Percentiles rank a stretch among this genome's conserved stretches.
phyloP scores from a whole-genome alignment of 2,888 invertebrate species.

The Lapara coniferarum region DNA sequence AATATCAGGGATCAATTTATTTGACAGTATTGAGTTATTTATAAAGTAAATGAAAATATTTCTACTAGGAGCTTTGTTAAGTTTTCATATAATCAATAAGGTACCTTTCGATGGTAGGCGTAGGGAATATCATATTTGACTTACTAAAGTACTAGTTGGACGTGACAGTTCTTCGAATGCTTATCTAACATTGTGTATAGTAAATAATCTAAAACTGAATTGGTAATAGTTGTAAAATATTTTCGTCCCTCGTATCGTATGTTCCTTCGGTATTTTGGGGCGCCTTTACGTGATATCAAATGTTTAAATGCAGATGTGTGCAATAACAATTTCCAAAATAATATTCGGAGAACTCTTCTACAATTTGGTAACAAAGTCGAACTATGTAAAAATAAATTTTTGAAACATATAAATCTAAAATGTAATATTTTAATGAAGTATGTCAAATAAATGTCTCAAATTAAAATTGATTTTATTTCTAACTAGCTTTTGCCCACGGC shows the following conservation, averaged over 20 bases:
- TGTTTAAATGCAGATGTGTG: conserved; percentile 3
- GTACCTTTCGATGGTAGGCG: conserved; percentile 34
- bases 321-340: not conserved
- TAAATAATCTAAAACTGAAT: not conserved
- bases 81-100: conserved; percentile 28
- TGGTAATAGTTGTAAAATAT: not conserved
- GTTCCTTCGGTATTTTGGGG: not conserved
- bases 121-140: conserved; percentile 30
- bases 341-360: conserved; percentile 32
- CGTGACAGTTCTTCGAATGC: conserved; percentile 6
- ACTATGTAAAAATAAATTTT: conserved; percentile 58
- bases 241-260: not conserved
- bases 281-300: not conserved
- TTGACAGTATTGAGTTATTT: conserved; percentile 50
- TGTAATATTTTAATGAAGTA: conserved; percentile 55
- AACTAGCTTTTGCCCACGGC: too few relatives aligned
- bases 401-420: conserved; percentile 34
- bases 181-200: not conserved
- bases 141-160: not conserved
- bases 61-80: conserved; percentile 27
- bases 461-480: conserved; percentile 32
- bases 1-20: conserved; percentile 43
- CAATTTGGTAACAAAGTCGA: conserved; percentile 45
- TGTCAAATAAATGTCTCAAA: conserved; percentile 73
- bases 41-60: conserved; percentile 30